Evolutionary conservation across 2,888 invertebrate genomes (phyloP).

Genomic region (Trichopria drosophilae): DNA sequence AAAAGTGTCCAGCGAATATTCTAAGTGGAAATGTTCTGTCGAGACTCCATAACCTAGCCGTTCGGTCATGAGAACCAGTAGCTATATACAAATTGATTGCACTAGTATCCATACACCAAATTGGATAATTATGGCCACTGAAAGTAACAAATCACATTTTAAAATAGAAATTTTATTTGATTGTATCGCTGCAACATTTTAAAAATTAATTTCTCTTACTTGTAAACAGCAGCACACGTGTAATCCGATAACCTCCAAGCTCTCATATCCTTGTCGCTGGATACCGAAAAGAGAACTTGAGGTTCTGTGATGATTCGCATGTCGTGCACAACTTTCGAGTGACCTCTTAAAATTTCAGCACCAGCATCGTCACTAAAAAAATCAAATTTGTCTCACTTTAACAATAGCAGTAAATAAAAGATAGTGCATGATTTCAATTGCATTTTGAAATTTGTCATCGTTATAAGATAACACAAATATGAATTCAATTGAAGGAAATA

Average conservation of each 20-base stretch:
- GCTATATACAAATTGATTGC: constrained; percentile 69
- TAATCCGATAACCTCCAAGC: constrained; percentile 75
- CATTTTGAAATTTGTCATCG: too few relatives aligned
- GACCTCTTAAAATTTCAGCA: constrained; percentile 70
- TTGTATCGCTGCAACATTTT: too few relatives aligned
- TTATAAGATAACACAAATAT: constrained; percentile 1
- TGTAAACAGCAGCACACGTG: constrained; percentile 71
- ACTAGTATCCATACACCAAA: constrained; percentile 84
- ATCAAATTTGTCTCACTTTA: constrained; percentile 41
- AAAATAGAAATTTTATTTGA: too few relatives aligned
- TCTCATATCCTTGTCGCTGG: constrained; percentile 77
- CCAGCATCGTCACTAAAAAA: constrained; percentile 63
- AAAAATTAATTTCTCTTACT: constrained; percentile 55
- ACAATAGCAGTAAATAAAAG: too few relatives aligned
- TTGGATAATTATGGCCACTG: constrained; percentile 84
- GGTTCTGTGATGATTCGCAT: constrained; percentile 66
- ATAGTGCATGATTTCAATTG: too few relatives aligned
- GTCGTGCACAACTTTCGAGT: constrained; percentile 73
- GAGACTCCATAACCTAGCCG: constrained; percentile 79
- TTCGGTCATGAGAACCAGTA: constrained; percentile 79
- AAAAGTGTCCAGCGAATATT: constrained; percentile 84
- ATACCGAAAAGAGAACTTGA: constrained; percentile 71
- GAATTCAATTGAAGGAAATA: too few relatives aligned
- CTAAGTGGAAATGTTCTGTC: constrained; percentile 82
- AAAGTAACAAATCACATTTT: constrained; percentile 43